Base-by-base conservation (phyloP, 2,888 invertebrate genomes). In the Orthosia incerta region DNA sequence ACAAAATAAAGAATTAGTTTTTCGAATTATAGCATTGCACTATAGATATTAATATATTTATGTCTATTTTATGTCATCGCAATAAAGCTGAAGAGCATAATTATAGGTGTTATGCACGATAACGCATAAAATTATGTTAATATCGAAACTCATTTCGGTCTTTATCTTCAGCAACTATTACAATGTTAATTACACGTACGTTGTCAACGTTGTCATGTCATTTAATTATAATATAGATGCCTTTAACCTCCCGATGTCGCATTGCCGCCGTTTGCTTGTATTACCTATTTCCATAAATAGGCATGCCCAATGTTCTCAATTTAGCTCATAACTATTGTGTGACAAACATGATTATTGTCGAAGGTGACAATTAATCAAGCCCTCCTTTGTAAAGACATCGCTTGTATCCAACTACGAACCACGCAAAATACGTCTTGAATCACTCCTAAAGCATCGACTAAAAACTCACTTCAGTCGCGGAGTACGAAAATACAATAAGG, bases 401-500 rank as follows among this genome's bases (percentile, higher is more conserved):
- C 63, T 71, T 69, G 68, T 68, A 65, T 53, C 31, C 48, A 23
- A 18, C 55, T 45, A 74, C 12, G 51, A 23, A 18, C 50, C 48
- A 74, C 12, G 51, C 53, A 57, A 71, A 71, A 74, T 60, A 48
- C 69, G 31, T 76, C 63, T 71, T 62, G 23, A 77, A 69, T 18
- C 46, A 55, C 18, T 23, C 63, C 45, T 65, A 67, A 56, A 56
- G 51, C 66, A 53, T 59, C 56, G 16, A 50, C 57, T 60, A 48
- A 57, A 66, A 74, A 48, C 60, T 39, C 60, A 66, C 73, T 70
- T 67, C 63, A 83, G 57, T 50, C 20, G 26, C 61, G 15, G 55
- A 71, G 56, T 67, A 67, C 39, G 59, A 67, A 74, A 86, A 77
- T 77, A 79, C 76, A 84, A 74, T 55, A 59, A 18, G 51, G 60